phyloP scores from a whole-genome alignment of 2,888 invertebrate genomes.

The Syrphus vitripennis region DNA sequence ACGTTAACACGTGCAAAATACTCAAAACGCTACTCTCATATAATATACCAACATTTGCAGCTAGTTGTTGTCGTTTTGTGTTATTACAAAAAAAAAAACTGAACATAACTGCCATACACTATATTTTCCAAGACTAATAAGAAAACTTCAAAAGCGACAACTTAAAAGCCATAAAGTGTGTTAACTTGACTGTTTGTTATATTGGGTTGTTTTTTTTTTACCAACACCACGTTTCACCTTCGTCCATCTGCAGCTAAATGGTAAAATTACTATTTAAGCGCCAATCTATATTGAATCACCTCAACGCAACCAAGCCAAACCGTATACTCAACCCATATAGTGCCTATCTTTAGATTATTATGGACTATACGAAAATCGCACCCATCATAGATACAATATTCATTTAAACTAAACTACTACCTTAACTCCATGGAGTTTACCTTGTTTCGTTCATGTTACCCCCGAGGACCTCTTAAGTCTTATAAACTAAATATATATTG shows the following conservation, averaged over 20 bases:
- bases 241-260: slow-evolving; percentile 52
- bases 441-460: slow-evolving; percentile 7
- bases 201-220: slow-evolving; percentile 28
- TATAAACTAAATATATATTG: slow-evolving; percentile 3
- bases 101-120: slow-evolving; percentile 1
- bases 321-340: background rate
- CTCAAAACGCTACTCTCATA: no score
- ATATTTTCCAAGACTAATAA: no score
- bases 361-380: slow-evolving; percentile 13
- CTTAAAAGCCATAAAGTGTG: slow-evolving; percentile 41
- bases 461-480: slow-evolving; percentile 2
- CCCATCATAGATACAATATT: slow-evolving; percentile 31
- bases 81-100: background rate
- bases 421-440: background rate
- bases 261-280: slow-evolving; percentile 63
- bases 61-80: background rate
- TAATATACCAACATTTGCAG: background rate
- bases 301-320: background rate
- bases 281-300: slow-evolving; percentile 32
- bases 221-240: slow-evolving; percentile 46
- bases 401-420: background rate
- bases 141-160: slow-evolving; percentile 24
- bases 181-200: slow-evolving; percentile 35
- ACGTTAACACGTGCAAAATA: slow-evolving; percentile 18
- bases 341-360: background rate